phyloP scores from a whole-genome alignment of 2,888 invertebrate species.

The Lomographa bimaculata region DNA sequence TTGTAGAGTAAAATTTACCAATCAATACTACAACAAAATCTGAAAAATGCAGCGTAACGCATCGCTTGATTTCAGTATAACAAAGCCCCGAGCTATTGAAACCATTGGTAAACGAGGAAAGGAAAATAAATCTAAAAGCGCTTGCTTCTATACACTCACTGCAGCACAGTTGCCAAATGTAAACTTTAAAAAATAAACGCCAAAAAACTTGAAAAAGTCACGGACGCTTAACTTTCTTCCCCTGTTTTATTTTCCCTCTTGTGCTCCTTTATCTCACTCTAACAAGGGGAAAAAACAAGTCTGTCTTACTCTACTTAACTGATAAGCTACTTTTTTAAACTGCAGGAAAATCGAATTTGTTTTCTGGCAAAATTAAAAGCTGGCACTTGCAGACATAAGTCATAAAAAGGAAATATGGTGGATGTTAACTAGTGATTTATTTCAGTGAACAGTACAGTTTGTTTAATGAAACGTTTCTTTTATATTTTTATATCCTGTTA shows the following conservation, averaged over 20 bases:
- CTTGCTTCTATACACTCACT: slow-evolving; percentile 68
- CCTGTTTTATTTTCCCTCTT: slow-evolving; percentile 82
- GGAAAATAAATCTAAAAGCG: slow-evolving; percentile 70
- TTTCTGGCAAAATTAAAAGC: slow-evolving; percentile 78
- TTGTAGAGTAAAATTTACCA: too few relatives aligned
- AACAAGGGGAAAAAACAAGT: slow-evolving; percentile 38
- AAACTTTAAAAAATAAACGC: slow-evolving; percentile 81
- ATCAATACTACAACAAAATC: too few relatives aligned
- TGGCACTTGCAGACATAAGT: slow-evolving; percentile 76
- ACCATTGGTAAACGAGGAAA: too few relatives aligned
- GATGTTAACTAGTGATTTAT: slow-evolving; percentile 59
- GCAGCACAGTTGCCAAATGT: slow-evolving; percentile 59
- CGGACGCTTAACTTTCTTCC: slow-evolving; percentile 84
- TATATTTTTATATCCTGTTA: too few relatives aligned
- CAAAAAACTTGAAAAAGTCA: slow-evolving; percentile 82
- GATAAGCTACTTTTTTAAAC: slow-evolving; percentile 82
- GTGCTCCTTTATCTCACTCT: slow-evolving; percentile 49
- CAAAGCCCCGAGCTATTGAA: slow-evolving; percentile 32
- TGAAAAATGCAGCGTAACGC: too few relatives aligned
- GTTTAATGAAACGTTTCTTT: not conserved
- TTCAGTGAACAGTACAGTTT: slow-evolving; percentile 38
- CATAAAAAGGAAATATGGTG: slow-evolving; percentile 77
- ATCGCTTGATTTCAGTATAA: not conserved
- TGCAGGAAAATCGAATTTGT: slow-evolving; percentile 79
- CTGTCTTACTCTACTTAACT: slow-evolving; percentile 67